phyloP scores from a whole-genome alignment of 2,888 invertebrate species.

The Melikaiella ostensackeni region DNA sequence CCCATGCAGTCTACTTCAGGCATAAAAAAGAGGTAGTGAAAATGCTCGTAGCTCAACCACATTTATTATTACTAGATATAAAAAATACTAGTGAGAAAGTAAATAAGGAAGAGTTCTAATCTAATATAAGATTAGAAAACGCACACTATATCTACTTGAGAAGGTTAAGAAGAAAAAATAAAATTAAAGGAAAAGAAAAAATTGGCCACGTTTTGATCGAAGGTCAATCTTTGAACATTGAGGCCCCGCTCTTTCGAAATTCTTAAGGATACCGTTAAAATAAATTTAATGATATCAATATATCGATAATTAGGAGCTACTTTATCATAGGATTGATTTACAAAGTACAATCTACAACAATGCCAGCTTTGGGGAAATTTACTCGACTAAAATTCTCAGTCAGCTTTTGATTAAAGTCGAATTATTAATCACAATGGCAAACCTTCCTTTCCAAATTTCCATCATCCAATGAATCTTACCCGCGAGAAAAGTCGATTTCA shows the following conservation, averaged over 20 bases:
- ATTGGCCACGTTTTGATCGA: conserved; percentile 9
- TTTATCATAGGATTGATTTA: conserved; percentile 54
- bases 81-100: conserved; percentile 24
- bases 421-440: conserved; percentile 48
- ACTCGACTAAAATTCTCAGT: conserved; percentile 31
- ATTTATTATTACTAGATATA: conserved; percentile 8
- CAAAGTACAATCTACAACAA: conserved; percentile 42
- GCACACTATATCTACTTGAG: not conserved
- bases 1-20: conserved; percentile 13
- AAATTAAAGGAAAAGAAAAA: conserved; percentile 6
- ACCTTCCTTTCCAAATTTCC: conserved; percentile 23
- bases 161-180: not conserved
- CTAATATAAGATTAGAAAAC: not conserved
- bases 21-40: conserved; percentile 29
- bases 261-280: conserved; percentile 48
- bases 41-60: not conserved
- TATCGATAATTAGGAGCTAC: conserved; percentile 58
- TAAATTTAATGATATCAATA: conserved; percentile 47
- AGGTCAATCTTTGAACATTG: conserved; percentile 49
- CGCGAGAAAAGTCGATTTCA: not conserved
- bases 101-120: conserved; percentile 7
- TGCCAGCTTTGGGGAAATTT: conserved; percentile 51
- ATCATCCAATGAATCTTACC: not conserved
- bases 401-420: conserved; percentile 43
- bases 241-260: conserved; percentile 52